Evolutionary conservation across 1,140 invertebrate species (phyloP).

Genomic region (Drosophila kepulauana): DNA sequence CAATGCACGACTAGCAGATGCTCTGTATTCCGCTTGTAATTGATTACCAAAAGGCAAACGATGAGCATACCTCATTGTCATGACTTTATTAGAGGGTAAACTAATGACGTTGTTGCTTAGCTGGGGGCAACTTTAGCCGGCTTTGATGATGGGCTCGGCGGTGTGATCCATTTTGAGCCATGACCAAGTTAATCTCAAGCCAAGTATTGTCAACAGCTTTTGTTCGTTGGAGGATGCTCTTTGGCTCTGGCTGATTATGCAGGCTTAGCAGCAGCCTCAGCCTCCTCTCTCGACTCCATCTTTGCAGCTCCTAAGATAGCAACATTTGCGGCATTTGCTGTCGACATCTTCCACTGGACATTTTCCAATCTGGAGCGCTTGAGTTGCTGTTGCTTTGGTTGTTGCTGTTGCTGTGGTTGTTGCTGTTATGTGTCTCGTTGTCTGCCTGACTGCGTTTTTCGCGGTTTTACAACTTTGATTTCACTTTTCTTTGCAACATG

Average conservation of each 20-base stretch:
- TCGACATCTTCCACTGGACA: conserved; percentile 79
- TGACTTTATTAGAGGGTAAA: conserved; percentile 18
- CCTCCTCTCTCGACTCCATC: not conserved
- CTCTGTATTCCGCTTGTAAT: not conserved
- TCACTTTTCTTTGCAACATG: conserved; percentile 83
- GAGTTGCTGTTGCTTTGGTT: conserved; percentile 17
- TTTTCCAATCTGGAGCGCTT: conserved; percentile 79
- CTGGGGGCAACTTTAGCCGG: conserved; percentile 24
- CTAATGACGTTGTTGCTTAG: conserved; percentile 29
- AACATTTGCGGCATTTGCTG: conserved; percentile 47
- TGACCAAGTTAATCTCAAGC: conserved; percentile 69
- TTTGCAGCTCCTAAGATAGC: conserved; percentile 20
- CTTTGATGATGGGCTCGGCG: conserved; percentile 56
- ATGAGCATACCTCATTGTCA: not conserved
- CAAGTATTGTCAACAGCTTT: conserved; percentile 46
- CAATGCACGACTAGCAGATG: conserved; percentile 4
- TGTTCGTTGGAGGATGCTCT: conserved; percentile 6
- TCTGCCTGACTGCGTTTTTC: conserved; percentile 81
- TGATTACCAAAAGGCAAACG: not conserved
- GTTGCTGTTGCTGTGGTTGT: conserved; percentile 32
- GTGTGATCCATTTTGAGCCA: conserved; percentile 63
- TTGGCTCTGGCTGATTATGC: conserved; percentile 36
- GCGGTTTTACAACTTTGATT: conserved; percentile 84
- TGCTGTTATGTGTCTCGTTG: conserved; percentile 58
- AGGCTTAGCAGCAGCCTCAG: conserved; percentile 18